Evolutionary conservation across 37 sponge, comb jelly and placozoan species (phyloP), one percentile per base, ranked within the genome.

Genomic region (Agelas oroides): DNA sequence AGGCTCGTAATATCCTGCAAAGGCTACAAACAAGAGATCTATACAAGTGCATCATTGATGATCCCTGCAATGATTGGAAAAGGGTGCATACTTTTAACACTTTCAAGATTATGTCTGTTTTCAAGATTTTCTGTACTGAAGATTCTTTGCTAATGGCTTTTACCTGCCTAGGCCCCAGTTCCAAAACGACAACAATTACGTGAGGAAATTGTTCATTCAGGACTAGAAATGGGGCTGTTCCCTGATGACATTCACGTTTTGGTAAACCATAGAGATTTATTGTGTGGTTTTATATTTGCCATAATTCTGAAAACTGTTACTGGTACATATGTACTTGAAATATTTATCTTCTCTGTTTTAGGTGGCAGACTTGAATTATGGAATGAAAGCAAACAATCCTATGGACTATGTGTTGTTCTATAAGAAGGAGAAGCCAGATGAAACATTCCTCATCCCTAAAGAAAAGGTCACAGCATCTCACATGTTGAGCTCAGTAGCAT

Each of bases 291-390:
- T n/a, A n/a, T n/a, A n/a, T n/a, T n/a, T n/a, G n/a, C n/a, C n/a
- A n/a, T 64, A 12, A 25, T 33, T 57, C 59, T 20, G 20, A 2
- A 28, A 12, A 13, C 2, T 30, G 6, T 63, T 28, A 36, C 2
- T 11, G 38, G 5, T 13, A 46, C 14, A 1, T 77, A 13, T 71
- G 16, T 37, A 39, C 14, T 18, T 23, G 16, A 35, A 13, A 33
- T 36, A 21, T 77, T 28, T 73, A 30, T 24, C 24, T 13, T 23
- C 6, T n/a, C 25, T 53, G 5, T 70, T 70, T 34, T 31, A 93
- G 96, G 57, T 88, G 13, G 92, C 90, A 21, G 91, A 87, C 23
- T 93, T 93, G 88, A 87, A 95, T 56, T 97, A 95, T 82, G 98
- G 98, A 18, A 93, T 84, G 88, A 75, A 81, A 23, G 75, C 85